A percentile compares a stretch with the other conserved stretches of the same genome.
These are phyloP conservation scores for Leptinotarsa defecta DNA, from an alignment of 1,140 invertebrate genomes.

Conservation along the genomic window DNA sequence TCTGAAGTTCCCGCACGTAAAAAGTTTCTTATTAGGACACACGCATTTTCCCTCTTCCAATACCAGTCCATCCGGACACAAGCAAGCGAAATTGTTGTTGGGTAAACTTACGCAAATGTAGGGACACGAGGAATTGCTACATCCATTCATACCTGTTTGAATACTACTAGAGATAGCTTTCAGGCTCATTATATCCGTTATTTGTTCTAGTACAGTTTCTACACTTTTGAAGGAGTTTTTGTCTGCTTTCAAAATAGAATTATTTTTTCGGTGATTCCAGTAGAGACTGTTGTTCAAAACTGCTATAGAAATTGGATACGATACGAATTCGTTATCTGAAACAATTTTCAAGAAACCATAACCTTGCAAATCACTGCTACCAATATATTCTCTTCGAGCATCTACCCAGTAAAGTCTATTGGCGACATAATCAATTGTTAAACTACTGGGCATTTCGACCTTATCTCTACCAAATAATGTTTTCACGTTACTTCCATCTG, in stretches of 20 bases:
- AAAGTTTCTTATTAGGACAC: slow-evolving; percentile 74
- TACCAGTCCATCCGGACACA: slow-evolving; percentile 78
- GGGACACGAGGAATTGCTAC: slow-evolving; percentile 65
- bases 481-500: slow-evolving; percentile 77
- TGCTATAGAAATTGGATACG: slow-evolving; percentile 84
- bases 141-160: slow-evolving; percentile 68
- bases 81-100: slow-evolving; percentile 63
- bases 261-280: slow-evolving; percentile 89
- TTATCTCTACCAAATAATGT: slow-evolving; percentile 63
- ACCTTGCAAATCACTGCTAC: slow-evolving; percentile 83
- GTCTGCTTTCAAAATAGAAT: slow-evolving; percentile 76
- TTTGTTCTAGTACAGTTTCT: slow-evolving; percentile 63
- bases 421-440: slow-evolving; percentile 82
- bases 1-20: slow-evolving; percentile 67
- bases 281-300: slow-evolving; percentile 82
- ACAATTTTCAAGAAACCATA: slow-evolving; percentile 74
- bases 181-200: slow-evolving; percentile 79
- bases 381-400: slow-evolving; percentile 80
- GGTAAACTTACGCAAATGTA: slow-evolving; percentile 78
- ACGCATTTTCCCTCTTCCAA: slow-evolving; percentile 67
- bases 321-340: slow-evolving; percentile 66
- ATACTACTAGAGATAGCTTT: slow-evolving; percentile 57
- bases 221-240: slow-evolving; percentile 69
- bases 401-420: slow-evolving; percentile 88
- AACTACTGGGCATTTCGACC: slow-evolving; percentile 86